Conservation (phyloP, 2,888 invertebrate species). For the Ctenicera cuprea region DNA sequence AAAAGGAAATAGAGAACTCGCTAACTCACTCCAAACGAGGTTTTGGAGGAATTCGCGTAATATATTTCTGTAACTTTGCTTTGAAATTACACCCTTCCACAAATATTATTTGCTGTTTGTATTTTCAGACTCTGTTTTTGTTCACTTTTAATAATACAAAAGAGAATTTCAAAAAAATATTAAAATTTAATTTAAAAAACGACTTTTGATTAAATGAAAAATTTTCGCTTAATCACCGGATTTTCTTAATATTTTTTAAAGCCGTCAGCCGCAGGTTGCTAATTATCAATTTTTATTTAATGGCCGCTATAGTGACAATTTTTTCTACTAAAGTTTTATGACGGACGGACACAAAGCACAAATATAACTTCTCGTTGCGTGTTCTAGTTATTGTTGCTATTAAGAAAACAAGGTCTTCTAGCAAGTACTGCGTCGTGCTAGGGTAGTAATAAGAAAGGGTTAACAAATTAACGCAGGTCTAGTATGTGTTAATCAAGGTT, state of each 20-base stretch:
- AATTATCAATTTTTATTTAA: not conserved
- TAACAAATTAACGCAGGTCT: conserved; percentile 55
- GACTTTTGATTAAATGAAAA: too few relatives aligned
- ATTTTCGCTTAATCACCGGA: too few relatives aligned
- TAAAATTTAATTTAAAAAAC: not conserved
- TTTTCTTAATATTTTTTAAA: too few relatives aligned
- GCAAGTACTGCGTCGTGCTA: conserved; percentile 12
- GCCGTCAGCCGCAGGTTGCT: too few relatives aligned
- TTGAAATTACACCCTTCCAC: conserved; percentile 23
- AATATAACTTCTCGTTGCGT: conserved; percentile 16
- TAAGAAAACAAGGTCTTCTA: conserved; percentile 27
- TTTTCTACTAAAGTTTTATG: not conserved
- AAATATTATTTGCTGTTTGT: conserved; percentile 18
- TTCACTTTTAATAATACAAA: not conserved
- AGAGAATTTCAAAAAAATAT: too few relatives aligned
- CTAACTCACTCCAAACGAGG: conserved; percentile 35
- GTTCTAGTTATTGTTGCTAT: conserved; percentile 20
- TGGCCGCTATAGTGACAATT: too few relatives aligned
- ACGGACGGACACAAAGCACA: not conserved
- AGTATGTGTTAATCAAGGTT: conserved; percentile 72
- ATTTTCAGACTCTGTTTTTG: conserved; percentile 7
- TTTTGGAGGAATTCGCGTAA: conserved; percentile 33
- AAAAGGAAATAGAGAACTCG: conserved; percentile 53
- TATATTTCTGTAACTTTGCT: conserved; percentile 39
- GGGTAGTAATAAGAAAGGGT: conserved; percentile 55